Conservation (phyloP, 2,888 invertebrate genomes). For the Orthosia gracilis region DNA sequence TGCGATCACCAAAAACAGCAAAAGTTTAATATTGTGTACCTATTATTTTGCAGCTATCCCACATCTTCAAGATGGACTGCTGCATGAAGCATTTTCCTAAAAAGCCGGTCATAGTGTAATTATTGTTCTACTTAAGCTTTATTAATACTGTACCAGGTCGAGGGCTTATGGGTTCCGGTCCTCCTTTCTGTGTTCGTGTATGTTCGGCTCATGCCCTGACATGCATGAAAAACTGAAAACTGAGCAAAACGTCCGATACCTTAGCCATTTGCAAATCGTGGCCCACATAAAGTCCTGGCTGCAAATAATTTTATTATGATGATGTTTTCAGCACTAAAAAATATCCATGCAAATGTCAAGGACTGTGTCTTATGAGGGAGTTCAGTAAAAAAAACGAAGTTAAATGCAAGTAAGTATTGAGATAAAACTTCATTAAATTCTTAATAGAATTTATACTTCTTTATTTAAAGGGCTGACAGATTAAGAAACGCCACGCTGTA, state of each 20-base stretch:
- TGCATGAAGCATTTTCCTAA: constrained; percentile 1
- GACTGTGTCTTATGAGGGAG: constrained; percentile 16
- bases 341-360: constrained; percentile 6
- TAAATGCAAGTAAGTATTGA: constrained; percentile 38
- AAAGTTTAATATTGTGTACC: background rate
- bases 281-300: background rate
- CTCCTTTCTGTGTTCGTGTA: too few species aligned
- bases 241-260: background rate
- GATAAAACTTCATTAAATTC: background rate
- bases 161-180: background rate
- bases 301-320: background rate
- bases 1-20: too few species aligned
- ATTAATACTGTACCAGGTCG: too few species aligned
- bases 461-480: too few species aligned
- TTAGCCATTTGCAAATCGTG: background rate
- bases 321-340: constrained; percentile 10
- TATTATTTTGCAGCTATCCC: background rate
- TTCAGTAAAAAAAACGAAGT: background rate
- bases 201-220: background rate
- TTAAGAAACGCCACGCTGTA: too few species aligned
- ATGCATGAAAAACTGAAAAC: background rate
- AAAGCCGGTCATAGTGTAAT: constrained; percentile 1
- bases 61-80: background rate
- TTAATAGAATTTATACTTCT: too few species aligned
- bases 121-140: background rate